Conservation (phyloP, 1,140 invertebrate species). For the Arctopsyche grandis region DNA sequence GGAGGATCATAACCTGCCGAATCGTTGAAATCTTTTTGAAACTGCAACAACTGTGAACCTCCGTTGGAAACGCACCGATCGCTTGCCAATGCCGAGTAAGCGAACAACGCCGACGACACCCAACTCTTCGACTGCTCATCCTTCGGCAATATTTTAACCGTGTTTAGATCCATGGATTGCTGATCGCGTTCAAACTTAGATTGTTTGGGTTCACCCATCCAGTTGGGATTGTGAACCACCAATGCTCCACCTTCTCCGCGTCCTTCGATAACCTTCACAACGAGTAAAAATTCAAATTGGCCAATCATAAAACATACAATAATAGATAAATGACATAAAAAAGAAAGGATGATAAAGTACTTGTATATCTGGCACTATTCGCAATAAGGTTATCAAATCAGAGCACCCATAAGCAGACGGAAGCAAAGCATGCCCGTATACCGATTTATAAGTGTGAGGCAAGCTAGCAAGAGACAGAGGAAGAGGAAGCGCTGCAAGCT, state of each 20-base stretch:
- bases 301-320: not conserved
- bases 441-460: conserved; percentile 42
- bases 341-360: conserved; percentile 21
- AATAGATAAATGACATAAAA: not conserved
- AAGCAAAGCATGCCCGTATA: conserved; percentile 47
- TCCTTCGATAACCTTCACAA: conserved; percentile 46
- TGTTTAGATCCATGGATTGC: not conserved
- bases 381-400: conserved; percentile 48
- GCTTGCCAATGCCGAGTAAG: conserved; percentile 60
- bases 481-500: conserved; percentile 44
- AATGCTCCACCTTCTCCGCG: conserved; percentile 48
- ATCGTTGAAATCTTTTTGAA: conserved; percentile 58
- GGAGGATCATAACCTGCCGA: conserved; percentile 58
- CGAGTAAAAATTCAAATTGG: not conserved
- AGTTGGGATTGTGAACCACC: conserved; percentile 22
- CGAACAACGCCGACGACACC: conserved; percentile 57
- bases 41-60: conserved; percentile 61
- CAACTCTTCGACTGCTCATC: conserved; percentile 55
- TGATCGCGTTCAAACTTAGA: not conserved
- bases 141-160: not conserved
- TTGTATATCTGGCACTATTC: conserved; percentile 44
- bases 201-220: not conserved
- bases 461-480: conserved; percentile 46
- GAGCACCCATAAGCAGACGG: conserved; percentile 50
- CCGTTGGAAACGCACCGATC: conserved; percentile 62